phyloP scores from a whole-genome alignment of 1,140 invertebrate genomes.

The Amphibalanus amphitrite region DNA sequence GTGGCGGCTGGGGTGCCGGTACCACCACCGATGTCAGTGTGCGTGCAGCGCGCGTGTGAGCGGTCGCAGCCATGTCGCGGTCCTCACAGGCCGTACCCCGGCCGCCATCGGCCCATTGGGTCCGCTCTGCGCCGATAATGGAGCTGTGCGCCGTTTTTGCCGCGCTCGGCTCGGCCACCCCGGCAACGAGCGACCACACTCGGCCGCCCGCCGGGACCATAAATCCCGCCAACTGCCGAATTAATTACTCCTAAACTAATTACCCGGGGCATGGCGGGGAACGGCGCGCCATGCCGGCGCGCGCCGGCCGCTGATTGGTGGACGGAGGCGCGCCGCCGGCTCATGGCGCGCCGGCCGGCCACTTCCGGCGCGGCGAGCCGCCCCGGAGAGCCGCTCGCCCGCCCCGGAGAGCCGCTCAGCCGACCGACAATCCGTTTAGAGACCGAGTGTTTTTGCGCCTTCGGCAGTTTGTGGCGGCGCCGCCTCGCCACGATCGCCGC shows the following conservation, averaged over 20 bases:
- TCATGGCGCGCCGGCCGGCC: not conserved
- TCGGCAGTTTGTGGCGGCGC: not conserved
- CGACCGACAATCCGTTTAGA: not conserved
- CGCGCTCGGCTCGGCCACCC: not conserved
- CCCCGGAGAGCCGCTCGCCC: not conserved
- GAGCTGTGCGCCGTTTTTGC: not conserved
- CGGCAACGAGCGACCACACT: not conserved
- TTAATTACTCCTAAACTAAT: constrained; percentile 2
- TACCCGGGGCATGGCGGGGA: not conserved
- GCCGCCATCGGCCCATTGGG: too few relatives aligned
- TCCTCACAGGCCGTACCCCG: too few relatives aligned
- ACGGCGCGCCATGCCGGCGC: not conserved
- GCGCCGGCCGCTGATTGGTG: not conserved
- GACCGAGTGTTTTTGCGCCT: not conserved
- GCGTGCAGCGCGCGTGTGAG: too few relatives aligned
- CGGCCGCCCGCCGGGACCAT: not conserved
- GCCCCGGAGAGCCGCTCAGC: not conserved
- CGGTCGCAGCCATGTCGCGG: too few relatives aligned
- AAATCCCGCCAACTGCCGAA: not conserved
- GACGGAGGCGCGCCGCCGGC: too few relatives aligned
- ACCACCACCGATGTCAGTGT: too few relatives aligned
- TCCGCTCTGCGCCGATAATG: not conserved
- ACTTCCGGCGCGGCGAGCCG: not conserved
- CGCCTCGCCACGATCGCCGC: not conserved
- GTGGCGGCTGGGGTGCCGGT: too few relatives aligned